These are phyloP conservation scores for Stichodactyla helianthus DNA, from an alignment of 64 coral and sea anemone species.

Conservation along the genomic window DNA sequence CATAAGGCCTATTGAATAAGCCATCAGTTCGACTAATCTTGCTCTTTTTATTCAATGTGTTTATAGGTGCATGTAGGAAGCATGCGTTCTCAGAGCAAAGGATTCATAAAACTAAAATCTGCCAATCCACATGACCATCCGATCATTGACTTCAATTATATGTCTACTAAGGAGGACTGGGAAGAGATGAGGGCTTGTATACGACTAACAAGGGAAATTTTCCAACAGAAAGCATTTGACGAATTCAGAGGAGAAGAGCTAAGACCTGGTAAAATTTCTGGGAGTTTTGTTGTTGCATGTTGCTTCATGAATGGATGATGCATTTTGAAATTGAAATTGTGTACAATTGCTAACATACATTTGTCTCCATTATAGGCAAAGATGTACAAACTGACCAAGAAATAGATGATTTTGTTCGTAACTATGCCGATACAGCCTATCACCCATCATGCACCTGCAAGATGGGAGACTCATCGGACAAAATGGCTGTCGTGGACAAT, in stretches of 20 bases:
- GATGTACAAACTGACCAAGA: slow-evolving; percentile 64
- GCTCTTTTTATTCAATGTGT: background rate
- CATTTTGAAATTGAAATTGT: background rate
- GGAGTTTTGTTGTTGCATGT: too few relatives aligned
- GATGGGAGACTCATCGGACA: slow-evolving; percentile 60
- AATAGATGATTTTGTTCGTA: slow-evolving; percentile 67
- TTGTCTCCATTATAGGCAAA: slow-evolving; percentile 25
- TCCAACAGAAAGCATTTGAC: slow-evolving; percentile 86
- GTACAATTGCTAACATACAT: background rate
- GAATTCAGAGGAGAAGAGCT: slow-evolving; percentile 70
- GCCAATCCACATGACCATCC: slow-evolving; percentile 75
- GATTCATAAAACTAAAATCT: slow-evolving; percentile 63
- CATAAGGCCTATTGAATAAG: background rate
- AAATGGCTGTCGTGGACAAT: slow-evolving; percentile 72
- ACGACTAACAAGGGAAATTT: slow-evolving; percentile 69
- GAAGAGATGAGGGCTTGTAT: slow-evolving; percentile 71
- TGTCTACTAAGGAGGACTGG: slow-evolving; percentile 83
- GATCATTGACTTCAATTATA: slow-evolving; percentile 74
- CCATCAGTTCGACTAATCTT: background rate
- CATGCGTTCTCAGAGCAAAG: slow-evolving; percentile 77
- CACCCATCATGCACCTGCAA: slow-evolving; percentile 84
- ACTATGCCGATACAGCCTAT: slow-evolving; percentile 57
- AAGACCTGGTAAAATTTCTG: slow-evolving; percentile 50
- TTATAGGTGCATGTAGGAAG: slow-evolving; percentile 75
- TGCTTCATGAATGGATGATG: too few relatives aligned